phyloP scores from a whole-genome alignment of 2,797 vertebrate genomes.

The Hypotaenidia okinawae region DNA sequence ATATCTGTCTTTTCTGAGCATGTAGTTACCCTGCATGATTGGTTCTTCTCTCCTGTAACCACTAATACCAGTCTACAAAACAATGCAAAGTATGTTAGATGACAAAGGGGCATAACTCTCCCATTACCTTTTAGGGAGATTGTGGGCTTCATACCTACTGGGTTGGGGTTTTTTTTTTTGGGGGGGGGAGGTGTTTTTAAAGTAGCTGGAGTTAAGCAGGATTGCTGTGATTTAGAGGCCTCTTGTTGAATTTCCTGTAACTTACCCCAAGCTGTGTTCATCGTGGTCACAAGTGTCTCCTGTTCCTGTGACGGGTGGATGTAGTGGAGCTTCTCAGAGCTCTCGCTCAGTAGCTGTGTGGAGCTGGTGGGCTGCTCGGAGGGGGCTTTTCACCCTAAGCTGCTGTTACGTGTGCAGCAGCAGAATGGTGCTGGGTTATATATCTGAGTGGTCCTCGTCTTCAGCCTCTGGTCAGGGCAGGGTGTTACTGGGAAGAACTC shows the following conservation, averaged over 20 bases:
- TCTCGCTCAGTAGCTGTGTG: accelerated
- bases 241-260: not conserved
- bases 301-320: not conserved
- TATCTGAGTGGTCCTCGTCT: not conserved
- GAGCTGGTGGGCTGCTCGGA: not conserved
- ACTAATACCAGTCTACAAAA: not conserved
- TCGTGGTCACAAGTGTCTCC: not conserved
- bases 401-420: not conserved
- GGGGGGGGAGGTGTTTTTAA: not conserved
- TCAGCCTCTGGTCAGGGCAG: not conserved
- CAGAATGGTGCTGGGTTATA: not conserved
- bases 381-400: not conserved
- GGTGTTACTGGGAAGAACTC: not conserved
- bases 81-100: not conserved
- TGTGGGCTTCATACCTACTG: not conserved
- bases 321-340: not conserved
- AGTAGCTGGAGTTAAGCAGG: not conserved
- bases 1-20: not conserved
- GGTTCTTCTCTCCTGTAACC: not conserved
- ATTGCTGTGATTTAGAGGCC: not conserved
- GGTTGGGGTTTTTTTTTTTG: not conserved
- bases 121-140: not conserved
- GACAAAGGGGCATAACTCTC: not conserved
- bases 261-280: not conserved
- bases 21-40: not conserved